These are phyloP conservation scores for Hypena proboscidalis DNA, from an alignment of 2,888 invertebrate genomes.

Conservation along the genomic window DNA sequence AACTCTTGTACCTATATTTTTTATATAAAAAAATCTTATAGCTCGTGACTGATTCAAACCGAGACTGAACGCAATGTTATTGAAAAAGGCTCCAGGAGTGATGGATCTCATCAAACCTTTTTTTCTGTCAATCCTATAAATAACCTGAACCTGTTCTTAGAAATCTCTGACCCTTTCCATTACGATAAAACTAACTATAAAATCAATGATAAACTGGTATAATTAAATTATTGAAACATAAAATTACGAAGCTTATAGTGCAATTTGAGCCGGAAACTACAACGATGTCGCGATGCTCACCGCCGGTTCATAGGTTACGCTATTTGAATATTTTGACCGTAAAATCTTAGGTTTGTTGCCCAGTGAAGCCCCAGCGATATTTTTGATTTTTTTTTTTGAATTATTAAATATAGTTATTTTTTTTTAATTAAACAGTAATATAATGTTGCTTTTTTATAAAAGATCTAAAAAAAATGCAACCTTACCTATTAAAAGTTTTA, in stretches of 20 bases:
- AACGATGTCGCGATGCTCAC: slow-evolving; percentile 18
- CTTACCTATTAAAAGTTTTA: no score
- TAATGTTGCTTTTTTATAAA: not conserved
- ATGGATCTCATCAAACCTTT: no score
- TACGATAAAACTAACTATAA: slow-evolving; percentile 15
- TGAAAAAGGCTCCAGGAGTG: no score
- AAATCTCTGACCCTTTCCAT: no score
- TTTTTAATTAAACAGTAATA: not conserved
- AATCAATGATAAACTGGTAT: slow-evolving; percentile 14
- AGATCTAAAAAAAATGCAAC: no score
- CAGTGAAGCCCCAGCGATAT: slow-evolving; percentile 4
- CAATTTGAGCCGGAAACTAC: slow-evolving; percentile 33
- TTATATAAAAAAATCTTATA: no score
- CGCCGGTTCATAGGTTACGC: slow-evolving; percentile 38
- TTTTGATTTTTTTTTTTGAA: not conserved
- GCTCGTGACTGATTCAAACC: no score
- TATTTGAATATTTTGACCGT: slow-evolving; percentile 37
- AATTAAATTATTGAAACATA: slow-evolving; percentile 31
- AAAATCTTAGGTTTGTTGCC: slow-evolving; percentile 7
- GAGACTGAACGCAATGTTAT: no score
- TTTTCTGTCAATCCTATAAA: no score
- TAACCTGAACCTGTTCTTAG: no score
- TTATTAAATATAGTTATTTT: no score
- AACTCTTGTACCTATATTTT: no score
- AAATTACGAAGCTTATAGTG: slow-evolving; percentile 24